Percentiles rank a stretch among this genome's conserved stretches.
Conservation (phyloP, 23 tunicate genomes). For the Phallusia fumigata region DNA sequence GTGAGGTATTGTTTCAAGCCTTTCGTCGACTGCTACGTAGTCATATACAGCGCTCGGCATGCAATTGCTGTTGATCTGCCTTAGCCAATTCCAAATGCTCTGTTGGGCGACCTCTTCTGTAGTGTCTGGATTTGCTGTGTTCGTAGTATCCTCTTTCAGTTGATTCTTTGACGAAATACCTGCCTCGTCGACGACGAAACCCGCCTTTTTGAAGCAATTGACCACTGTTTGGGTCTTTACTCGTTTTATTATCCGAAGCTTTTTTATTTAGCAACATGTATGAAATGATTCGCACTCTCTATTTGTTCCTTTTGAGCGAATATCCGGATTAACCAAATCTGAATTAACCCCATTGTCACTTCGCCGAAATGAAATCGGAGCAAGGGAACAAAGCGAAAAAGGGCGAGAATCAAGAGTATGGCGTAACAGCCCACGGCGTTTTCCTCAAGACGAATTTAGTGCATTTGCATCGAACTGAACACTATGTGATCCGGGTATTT, state of each 20-base stretch:
- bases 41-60: conserved; percentile 18
- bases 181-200: conserved; percentile 25
- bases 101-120: conserved; percentile 14
- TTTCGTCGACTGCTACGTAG: conserved; percentile 29
- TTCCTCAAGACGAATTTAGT: too few relatives aligned
- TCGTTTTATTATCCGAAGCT: too few relatives aligned
- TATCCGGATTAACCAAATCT: too few relatives aligned
- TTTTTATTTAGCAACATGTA: conserved; percentile 1
- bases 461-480: too few relatives aligned
- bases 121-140: conserved; percentile 7
- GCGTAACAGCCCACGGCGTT: too few relatives aligned
- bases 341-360: too few relatives aligned
- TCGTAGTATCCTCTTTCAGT: conserved; percentile 11
- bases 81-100: conserved; percentile 23
- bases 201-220: conserved; percentile 31
- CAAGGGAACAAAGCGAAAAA: too few relatives aligned
- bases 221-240: conserved; percentile 28
- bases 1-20: conserved; percentile 18
- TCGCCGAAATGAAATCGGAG: too few relatives aligned
- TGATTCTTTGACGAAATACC: conserved; percentile 17
- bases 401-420: too few relatives aligned
- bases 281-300: too few relatives aligned
- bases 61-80: conserved; percentile 22
- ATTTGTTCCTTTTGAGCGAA: too few relatives aligned
- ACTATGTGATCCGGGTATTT: too few relatives aligned